These are phyloP conservation scores for Erebia ligea DNA, from an alignment of 2,888 invertebrate genomes.

Conservation along the genomic window DNA sequence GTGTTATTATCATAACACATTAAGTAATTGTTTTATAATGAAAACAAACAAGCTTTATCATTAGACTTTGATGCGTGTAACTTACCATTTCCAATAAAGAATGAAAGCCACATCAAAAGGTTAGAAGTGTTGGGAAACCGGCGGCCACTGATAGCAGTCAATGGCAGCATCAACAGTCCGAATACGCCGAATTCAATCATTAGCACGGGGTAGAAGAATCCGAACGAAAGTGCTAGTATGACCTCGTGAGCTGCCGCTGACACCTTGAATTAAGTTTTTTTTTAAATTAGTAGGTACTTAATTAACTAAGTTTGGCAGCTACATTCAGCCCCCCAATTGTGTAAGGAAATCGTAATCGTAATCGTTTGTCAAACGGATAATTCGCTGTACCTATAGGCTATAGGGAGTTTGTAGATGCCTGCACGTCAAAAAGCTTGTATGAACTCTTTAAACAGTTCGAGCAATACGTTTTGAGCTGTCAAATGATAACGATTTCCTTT, in stretches of 20 bases:
- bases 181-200: conserved; percentile 89
- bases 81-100: conserved; percentile 89
- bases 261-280: conserved; percentile 66
- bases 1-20: background rate
- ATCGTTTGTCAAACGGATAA: too few species aligned
- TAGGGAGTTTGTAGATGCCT: too few species aligned
- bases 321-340: too few species aligned
- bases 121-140: conserved; percentile 85
- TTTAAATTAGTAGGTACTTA: background rate
- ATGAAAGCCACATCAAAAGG: conserved; percentile 91
- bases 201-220: conserved; percentile 94
- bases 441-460: too few species aligned
- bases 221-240: conserved; percentile 89
- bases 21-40: conserved; percentile 1
- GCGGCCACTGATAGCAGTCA: conserved; percentile 71
- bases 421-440: too few species aligned
- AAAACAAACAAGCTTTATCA: background rate
- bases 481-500: too few species aligned
- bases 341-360: too few species aligned
- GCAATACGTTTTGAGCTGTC: too few species aligned
- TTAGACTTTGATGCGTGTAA: background rate
- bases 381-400: too few species aligned
- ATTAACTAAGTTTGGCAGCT: too few species aligned
- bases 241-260: conserved; percentile 96
- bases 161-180: conserved; percentile 83